Evolutionary conservation across 2,888 invertebrate genomes (phyloP).

Genomic region (Noctua fimbriata): DNA sequence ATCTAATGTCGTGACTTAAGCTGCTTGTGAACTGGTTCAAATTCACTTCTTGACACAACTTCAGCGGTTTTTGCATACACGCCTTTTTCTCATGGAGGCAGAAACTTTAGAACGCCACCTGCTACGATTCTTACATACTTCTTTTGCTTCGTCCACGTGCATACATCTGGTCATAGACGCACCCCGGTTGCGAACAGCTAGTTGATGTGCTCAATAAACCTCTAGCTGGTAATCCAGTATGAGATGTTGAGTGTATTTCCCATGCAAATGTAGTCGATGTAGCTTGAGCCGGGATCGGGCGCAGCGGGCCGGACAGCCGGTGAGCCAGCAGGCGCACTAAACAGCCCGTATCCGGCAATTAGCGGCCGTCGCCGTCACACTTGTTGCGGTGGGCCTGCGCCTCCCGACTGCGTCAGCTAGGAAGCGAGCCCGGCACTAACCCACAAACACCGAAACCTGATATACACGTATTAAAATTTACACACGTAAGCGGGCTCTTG

Average conservation of each 20-base stretch:
- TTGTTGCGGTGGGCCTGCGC: slow-evolving; percentile 55
- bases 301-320: slow-evolving; percentile 17
- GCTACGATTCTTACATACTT: background rate
- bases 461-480: slow-evolving; percentile 22
- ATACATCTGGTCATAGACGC: background rate
- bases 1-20: slow-evolving; percentile 9
- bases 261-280: background rate
- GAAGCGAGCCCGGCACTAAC: slow-evolving; percentile 12
- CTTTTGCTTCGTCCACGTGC: background rate
- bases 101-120: background rate
- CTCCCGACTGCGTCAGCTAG: slow-evolving; percentile 19
- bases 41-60: background rate
- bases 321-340: slow-evolving; percentile 18
- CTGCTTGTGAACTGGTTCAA: slow-evolving; percentile 1
- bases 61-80: background rate
- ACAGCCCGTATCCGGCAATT: slow-evolving; percentile 56
- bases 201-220: slow-evolving; percentile 1
- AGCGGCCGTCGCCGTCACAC: slow-evolving; percentile 53
- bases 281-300: slow-evolving; percentile 5
- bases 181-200: background rate
- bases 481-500: background rate
- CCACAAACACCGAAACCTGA: slow-evolving; percentile 20
- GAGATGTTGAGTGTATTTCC: background rate
- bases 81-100: background rate
- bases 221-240: background rate